Conservation (phyloP, 2,888 invertebrate genomes). For the Eustalomyia histrio region DNA sequence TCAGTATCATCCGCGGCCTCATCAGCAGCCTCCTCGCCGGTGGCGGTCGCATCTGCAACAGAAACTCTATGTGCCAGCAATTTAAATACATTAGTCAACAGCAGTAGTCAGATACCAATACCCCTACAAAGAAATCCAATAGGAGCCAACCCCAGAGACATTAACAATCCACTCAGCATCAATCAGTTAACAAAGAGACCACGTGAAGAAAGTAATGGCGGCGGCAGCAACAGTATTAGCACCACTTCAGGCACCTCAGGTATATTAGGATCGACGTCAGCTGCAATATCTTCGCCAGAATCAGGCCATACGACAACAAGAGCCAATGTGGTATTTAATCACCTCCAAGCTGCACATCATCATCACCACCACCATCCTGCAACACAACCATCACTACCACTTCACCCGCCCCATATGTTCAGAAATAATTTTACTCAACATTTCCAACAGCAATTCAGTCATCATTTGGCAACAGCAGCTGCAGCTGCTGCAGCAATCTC, state of each 20-base stretch:
- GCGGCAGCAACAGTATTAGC: constrained; percentile 64
- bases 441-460: constrained; percentile 75
- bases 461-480: constrained; percentile 71
- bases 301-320: constrained; percentile 40
- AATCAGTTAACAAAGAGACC: constrained; percentile 89
- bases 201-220: constrained; percentile 73
- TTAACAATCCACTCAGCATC: constrained; percentile 94
- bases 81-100: constrained; percentile 18
- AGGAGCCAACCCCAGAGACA: constrained; percentile 94
- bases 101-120: constrained; percentile 43
- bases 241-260: constrained; percentile 55
- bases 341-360: constrained; percentile 34
- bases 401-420: constrained; percentile 67
- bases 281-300: constrained; percentile 5
- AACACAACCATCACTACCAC: constrained; percentile 47
- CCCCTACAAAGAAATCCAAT: constrained; percentile 85
- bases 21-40: constrained; percentile 70
- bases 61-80: constrained; percentile 70
- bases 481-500: constrained; percentile 64
- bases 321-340: constrained; percentile 52
- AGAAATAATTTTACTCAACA: constrained; percentile 75
- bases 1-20: constrained; percentile 66
- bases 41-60: constrained; percentile 69
- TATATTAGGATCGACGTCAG: constrained; percentile 24
- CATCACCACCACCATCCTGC: not conserved